Conservation (phyloP, 2,113 vertebrate genomes). For the Asarcornis scutulata region DNA sequence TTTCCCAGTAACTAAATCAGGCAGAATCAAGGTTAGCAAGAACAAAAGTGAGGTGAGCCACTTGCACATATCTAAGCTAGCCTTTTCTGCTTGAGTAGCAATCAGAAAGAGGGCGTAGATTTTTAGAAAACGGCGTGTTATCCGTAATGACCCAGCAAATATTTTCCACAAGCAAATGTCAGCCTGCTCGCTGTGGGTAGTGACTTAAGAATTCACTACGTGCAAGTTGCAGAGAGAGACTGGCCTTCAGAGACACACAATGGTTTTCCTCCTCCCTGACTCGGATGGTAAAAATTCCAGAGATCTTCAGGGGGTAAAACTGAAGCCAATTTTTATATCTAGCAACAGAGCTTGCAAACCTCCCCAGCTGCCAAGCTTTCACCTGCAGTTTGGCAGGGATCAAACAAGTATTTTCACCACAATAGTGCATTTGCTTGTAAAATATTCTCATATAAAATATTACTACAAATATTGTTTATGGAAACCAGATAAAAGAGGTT, state of each 20-base stretch:
- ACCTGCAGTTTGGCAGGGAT: constrained; percentile 21
- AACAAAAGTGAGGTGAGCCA: not conserved
- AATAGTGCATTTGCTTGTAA: not conserved
- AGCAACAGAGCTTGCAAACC: not conserved
- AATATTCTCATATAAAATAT: constrained; percentile 10
- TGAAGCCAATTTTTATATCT: not conserved
- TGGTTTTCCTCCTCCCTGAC: not conserved
- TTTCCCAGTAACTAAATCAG: not conserved
- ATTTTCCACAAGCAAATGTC: not conserved
- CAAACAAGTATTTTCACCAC: not conserved
- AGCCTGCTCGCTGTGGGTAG: not conserved
- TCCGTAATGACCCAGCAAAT: not conserved
- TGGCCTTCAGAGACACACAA: rapidly evolving
- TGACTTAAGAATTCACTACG: not conserved
- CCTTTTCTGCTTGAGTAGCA: not conserved
- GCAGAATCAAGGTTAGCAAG: not conserved
- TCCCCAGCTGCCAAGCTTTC: not conserved
- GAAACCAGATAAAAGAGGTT: constrained; percentile 18
- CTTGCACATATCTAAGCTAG: not conserved
- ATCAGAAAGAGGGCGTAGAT: not conserved
- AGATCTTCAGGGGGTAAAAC: not conserved
- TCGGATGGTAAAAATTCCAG: not conserved
- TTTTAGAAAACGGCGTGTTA: not conserved
- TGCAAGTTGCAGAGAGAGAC: not conserved
- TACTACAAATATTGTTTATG: not conserved